Evolutionary conservation across 2,113 vertebrate species (phyloP), one percentile per base, ranked within the genome.

Genomic region (Paraplagusia blochii): DNA sequence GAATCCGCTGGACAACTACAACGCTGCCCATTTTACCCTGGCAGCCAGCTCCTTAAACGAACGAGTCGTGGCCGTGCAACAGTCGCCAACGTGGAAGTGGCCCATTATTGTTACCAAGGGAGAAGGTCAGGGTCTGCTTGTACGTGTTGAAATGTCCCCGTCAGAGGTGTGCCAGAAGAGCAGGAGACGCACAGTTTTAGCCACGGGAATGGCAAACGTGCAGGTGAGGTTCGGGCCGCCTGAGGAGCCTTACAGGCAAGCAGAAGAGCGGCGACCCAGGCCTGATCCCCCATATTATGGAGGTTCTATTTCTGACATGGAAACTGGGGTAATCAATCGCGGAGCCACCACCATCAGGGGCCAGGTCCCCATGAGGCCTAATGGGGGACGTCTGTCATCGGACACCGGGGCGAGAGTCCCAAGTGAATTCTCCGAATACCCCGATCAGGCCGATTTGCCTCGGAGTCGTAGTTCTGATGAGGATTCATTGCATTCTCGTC

Each of bases 1-100:
- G 72, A 94, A 93, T 0, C 94, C 95, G 0, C 87, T 99, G 56
- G 95, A 98, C 69, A 93, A 97, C 58, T 99, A 96, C 1, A 90
- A 96, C 79, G 53, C 91, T 18, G 85, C 88, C 66, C 93, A 96
- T 78, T 98, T 95, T 59, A 81, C 80, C 0, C 90, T 99, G 22
- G 86, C 90, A 0, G 92, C 94, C 11, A 87, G 82, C 12, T 96
- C 97, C 0, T 69, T 97, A 79, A 90, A 98, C 0, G 92, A 95
- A 38, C 79, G 73, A 1, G 81, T 97, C 0, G 88, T 98, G 39
- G 89, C 83, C 0, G 67, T 92, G 16, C 81, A 83, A 44, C 92
- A 74, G 19, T 83, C 82, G 1, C 8, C 66, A 1, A 68, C 81
- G 1, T 74, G 88, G 48, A 79, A 77, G 40, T 93, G 93, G 93